Percentiles rank a stretch among this genome's conserved stretches.
phyloP scores from a whole-genome alignment of 1,140 invertebrate species.

The Lycorma delicatula region DNA sequence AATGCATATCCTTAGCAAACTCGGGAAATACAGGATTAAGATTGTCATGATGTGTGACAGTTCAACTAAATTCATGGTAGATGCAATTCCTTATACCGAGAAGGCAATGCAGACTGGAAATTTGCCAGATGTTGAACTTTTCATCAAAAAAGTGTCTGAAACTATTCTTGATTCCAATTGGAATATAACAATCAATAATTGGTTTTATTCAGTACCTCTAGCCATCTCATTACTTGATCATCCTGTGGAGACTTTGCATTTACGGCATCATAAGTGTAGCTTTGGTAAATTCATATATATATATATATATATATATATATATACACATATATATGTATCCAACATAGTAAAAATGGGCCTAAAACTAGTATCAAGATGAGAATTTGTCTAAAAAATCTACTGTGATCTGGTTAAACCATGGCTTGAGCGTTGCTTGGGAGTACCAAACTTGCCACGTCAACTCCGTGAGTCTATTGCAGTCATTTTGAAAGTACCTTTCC shows the following conservation, averaged over 20 bases:
- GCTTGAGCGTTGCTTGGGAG: neutral
- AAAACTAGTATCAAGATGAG: neutral
- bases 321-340: neutral
- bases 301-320: no score
- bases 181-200: constrained; percentile 34
- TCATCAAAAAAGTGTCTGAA: constrained; percentile 26
- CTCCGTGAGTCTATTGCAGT: no score
- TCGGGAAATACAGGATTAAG: constrained; percentile 37
- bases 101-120: constrained; percentile 24
- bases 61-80: constrained; percentile 30
- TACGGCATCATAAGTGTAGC: constrained; percentile 24
- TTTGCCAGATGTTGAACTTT: constrained; percentile 13
- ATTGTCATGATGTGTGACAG: constrained; percentile 32
- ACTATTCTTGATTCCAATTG: constrained; percentile 24
- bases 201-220: constrained; percentile 27
- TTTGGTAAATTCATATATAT: neutral
- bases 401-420: neutral
- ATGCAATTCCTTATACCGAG: constrained; percentile 34
- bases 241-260: constrained; percentile 21
- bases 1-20: constrained; percentile 34
- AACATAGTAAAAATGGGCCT: neutral
- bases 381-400: neutral
- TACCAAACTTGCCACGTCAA: no score
- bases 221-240: constrained; percentile 17
- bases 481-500: neutral